Conservation (phyloP, 2,113 vertebrate genomes). For the Dipodomys ordii region DNA sequence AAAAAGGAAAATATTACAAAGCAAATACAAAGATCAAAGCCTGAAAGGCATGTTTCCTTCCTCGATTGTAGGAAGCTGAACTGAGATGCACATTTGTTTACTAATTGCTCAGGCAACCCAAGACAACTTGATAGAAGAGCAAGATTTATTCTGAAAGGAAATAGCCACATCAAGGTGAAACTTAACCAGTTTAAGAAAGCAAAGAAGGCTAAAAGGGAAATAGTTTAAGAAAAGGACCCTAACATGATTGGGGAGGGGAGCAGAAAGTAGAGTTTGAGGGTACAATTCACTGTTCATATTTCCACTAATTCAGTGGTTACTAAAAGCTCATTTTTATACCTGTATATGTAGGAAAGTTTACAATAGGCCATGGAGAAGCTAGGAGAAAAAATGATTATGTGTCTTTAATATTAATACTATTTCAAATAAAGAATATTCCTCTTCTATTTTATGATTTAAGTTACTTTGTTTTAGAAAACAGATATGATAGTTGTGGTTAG, state of each 20-base stretch:
- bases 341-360: background rate
- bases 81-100: background rate
- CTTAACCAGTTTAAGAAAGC: background rate
- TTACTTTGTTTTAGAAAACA: background rate
- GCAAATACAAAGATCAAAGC: background rate
- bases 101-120: background rate
- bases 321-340: background rate
- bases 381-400: background rate
- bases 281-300: background rate
- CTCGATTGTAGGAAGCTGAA: conserved; percentile 38
- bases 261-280: background rate
- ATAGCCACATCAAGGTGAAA: background rate
- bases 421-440: conserved; percentile 16
- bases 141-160: conserved; percentile 8
- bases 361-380: background rate
- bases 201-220: background rate
- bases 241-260: background rate
- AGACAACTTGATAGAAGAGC: background rate
- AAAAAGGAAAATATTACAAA: conserved; percentile 41
- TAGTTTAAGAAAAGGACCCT: background rate
- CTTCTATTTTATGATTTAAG: conserved; percentile 19
- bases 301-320: background rate
- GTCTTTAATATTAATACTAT: background rate
- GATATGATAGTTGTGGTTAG: background rate
- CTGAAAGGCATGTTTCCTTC: background rate